Evolutionary conservation across 53 echinoderm and acorn worm species (phyloP), one percentile per base, ranked within the genome.

Genomic region (Antedon mediterranea): DNA sequence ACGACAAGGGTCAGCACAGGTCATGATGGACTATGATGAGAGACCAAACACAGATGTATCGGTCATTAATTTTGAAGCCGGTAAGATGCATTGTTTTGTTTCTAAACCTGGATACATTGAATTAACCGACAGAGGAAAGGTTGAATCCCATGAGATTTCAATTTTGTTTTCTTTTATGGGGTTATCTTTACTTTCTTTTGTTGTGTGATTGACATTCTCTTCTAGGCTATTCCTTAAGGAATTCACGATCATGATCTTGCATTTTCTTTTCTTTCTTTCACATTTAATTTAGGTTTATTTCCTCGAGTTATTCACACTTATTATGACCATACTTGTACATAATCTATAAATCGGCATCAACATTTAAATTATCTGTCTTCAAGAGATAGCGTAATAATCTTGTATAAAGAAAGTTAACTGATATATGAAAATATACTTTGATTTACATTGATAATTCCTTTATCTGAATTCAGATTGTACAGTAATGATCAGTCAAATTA

Each of bases 11-110:
- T 92, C 98, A 28, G 98, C 98, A 43, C 98, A 98, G 86, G 98
- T 98, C 74, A 98, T 92, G 98, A 98, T 98, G 98, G 98, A 98
- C 76, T 92, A 92, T 57, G 98, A 98, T 79, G 98, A 98, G 86
- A 88, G 98, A 82, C 98, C 98, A 31, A 98, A 98, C 90, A 92
- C 90, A 20, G 85, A 85, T 29, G 83, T 83, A 14, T 98, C 98
- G 31, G 78, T 90, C 71, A 74, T 98, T 41, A 92, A 88, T 29
- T 98, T 98, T 88, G 75, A 92, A 80, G 92, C 98, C 57, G 98
- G 98, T 98, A 77, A 76, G 88, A 23, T 14, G 29, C 29, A 32
- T 73, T 73, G 74, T 6, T 30, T 57, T 26, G 13, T 57, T 57
- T 8, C 2, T 18, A 23, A 15, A 57, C 57, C 2, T 57, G 57